phyloP scores from a whole-genome alignment of 30 jellyfish, hydroid and myxozoan genomes.

The Chrysaora quinquecirrha region DNA sequence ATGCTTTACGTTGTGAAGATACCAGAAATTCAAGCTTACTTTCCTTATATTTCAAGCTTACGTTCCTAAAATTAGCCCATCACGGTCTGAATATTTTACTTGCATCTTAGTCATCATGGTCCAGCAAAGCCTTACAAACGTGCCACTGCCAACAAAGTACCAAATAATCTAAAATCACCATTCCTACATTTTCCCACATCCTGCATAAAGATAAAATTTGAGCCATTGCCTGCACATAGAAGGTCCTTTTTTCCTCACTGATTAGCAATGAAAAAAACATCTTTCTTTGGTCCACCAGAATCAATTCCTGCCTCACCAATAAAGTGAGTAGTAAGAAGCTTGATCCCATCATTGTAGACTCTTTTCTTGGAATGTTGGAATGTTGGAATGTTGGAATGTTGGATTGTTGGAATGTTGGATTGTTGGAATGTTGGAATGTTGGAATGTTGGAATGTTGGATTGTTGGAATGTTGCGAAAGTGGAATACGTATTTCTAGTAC shows the following conservation, averaged over 20 bases:
- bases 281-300: constrained; percentile 20
- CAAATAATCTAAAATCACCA: constrained; percentile 8
- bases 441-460: no score
- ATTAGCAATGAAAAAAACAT: not conserved
- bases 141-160: constrained; percentile 19
- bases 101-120: not conserved
- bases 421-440: no score
- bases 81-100: constrained; percentile 5
- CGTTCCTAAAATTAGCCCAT: not conserved
- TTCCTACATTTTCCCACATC: constrained; percentile 3
- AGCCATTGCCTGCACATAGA: constrained; percentile 14
- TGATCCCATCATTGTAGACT: not conserved
- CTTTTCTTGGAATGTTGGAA: no score
- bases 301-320: constrained; percentile 24
- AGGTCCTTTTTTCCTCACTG: constrained; percentile 3
- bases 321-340: not conserved
- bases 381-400: no score
- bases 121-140: not conserved
- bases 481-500: no score
- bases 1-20: not conserved
- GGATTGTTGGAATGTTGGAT: no score
- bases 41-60: no score
- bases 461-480: no score
- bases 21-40: constrained; percentile 10
- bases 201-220: not conserved